Evolutionary conservation across 2,888 invertebrate species (phyloP), one percentile per base, ranked within the genome.

Genomic region (Chloroclysta siterata): DNA sequence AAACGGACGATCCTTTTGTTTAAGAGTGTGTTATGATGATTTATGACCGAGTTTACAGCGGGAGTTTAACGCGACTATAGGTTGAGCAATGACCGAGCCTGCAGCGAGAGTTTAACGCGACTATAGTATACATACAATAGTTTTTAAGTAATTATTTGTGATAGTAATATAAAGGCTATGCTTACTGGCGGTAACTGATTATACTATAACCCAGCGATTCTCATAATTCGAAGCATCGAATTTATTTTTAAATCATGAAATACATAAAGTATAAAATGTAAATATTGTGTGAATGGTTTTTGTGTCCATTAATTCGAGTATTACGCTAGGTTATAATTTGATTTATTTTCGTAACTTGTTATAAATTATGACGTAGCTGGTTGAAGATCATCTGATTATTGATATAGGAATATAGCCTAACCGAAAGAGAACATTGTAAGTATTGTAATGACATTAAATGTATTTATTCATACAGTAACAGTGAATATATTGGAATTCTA

Each of bases 101-200:
- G n/a, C n/a, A n/a, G n/a, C n/a, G n/a, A n/a, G n/a, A n/a, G n/a
- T n/a, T n/a, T n/a, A n/a, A n/a, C n/a, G n/a, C n/a, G n/a, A n/a
- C n/a, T n/a, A n/a, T n/a, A 11, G 36, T 10, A 11, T 39, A 39
- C 42, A 54, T 44, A 15, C 13, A 55, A 10, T 65, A 65, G 33
- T 51, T 46, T n/a, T 46, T 55, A 58, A 55, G 61, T 62, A 52
- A 48, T 65, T 66, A 65, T 66, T 73, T 71, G 68, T 73, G 72
- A 70, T 72, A 69, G 56, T 67, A 67, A 64, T 50, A 64, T 63
- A 66, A 64, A 65, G 72, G 62, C 69, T 73, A 73, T 73, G 72
- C 65, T 69, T 66, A 50, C 44, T 51, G 46, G 41, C 46, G 54
- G 44, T 33, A 51, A 3, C 22, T 22, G 22, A 39, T 39, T 39